Evolutionary conservation across 2,797 vertebrate genomes (phyloP).

Genomic region (Halcyon badia): DNA sequence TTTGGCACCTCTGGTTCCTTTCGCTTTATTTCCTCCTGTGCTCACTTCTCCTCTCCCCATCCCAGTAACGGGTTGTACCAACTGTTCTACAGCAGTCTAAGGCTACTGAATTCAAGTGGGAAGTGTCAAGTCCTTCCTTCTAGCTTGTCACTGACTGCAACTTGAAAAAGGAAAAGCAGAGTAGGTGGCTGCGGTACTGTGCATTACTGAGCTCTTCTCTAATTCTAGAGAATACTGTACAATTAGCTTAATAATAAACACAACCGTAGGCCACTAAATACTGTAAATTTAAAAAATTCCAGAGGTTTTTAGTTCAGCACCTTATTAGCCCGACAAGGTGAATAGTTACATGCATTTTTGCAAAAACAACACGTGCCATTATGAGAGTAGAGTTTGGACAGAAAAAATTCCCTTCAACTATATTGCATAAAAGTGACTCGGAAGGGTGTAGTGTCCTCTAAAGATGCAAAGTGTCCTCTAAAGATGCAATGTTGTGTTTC

Average conservation of each 20-base stretch:
- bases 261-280: neutral
- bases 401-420: neutral
- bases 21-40: neutral
- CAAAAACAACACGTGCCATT: conserved; percentile 55
- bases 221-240: neutral
- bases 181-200: neutral
- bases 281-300: neutral
- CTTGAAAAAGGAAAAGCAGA: neutral
- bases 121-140: neutral
- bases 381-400: conserved; percentile 49
- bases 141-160: neutral
- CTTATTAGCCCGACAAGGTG: conserved; percentile 60
- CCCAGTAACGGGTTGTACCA: neutral
- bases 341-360: conserved; percentile 43
- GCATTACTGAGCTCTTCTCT: neutral
- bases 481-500: conserved; percentile 2
- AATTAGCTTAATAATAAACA: neutral
- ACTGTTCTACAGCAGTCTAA: neutral
- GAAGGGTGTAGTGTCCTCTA: conserved; percentile 11
- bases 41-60: neutral
- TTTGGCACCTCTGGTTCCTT: neutral
- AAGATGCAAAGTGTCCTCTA: neutral
- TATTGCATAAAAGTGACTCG: conserved; percentile 37
- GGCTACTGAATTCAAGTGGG: neutral
- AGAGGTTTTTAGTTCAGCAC: neutral